Evolutionary conservation across 2,888 invertebrate species (phyloP).

Genomic region (Cephus rjabovi): DNA sequence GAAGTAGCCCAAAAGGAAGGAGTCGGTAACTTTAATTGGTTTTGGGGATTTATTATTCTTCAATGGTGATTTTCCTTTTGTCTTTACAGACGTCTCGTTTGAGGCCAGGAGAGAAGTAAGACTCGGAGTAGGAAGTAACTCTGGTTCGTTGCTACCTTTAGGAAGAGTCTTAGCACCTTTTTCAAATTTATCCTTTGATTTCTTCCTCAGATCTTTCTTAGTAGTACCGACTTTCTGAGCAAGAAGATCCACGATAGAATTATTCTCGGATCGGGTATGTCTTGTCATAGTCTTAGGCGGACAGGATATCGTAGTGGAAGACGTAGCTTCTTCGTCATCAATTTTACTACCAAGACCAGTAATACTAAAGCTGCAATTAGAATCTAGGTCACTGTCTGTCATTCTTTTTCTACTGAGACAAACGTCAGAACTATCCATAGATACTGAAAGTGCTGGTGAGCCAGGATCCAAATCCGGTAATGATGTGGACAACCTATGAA

Average conservation of each 20-base stretch:
- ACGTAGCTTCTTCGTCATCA: conserved; percentile 76
- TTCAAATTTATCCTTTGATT: conserved; percentile 68
- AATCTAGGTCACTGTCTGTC: conserved; percentile 76
- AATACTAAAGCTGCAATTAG: conserved; percentile 73
- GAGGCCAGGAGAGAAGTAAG: conserved; percentile 55
- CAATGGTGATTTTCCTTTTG: conserved; percentile 47
- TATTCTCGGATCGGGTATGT: conserved; percentile 64
- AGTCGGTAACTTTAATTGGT: conserved; percentile 64
- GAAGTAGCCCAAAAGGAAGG: conserved; percentile 74
- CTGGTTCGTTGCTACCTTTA: conserved; percentile 70
- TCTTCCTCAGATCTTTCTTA: conserved; percentile 67
- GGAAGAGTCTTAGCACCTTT: conserved; percentile 68
- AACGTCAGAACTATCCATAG: conserved; percentile 69
- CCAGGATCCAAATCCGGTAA: conserved; percentile 82
- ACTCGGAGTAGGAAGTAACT: conserved; percentile 76
- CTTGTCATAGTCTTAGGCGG: conserved; percentile 63
- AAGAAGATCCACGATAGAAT: conserved; percentile 76
- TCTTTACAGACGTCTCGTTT: conserved; percentile 33
- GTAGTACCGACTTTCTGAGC: conserved; percentile 75
- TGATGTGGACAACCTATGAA: conserved; percentile 78
- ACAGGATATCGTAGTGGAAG: conserved; percentile 75
- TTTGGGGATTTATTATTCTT: conserved; percentile 49
- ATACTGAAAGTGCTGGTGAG: conserved; percentile 77
- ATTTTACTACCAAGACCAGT: conserved; percentile 68
- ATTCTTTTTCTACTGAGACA: conserved; percentile 56